phyloP scores from a whole-genome alignment of 2,113 vertebrate genomes.

The Craseonycteris thonglongyai region DNA sequence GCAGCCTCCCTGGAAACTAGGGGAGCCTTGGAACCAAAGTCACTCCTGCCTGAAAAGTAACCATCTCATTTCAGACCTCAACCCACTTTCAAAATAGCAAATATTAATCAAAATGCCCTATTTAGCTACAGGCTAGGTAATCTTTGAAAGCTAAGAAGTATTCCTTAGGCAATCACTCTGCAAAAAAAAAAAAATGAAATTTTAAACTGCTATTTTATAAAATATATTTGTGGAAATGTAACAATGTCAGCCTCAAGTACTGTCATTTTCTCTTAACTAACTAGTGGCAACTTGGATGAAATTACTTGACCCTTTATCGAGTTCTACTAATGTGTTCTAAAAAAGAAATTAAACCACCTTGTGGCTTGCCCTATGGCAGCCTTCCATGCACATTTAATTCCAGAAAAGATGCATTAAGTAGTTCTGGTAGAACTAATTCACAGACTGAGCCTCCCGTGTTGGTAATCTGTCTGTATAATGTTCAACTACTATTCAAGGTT shows the following conservation, averaged over 20 bases:
- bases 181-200: slow-evolving; percentile 79
- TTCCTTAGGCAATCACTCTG: slow-evolving; percentile 72
- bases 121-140: slow-evolving; percentile 77
- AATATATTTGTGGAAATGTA: slow-evolving; percentile 75
- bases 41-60: slow-evolving; percentile 88
- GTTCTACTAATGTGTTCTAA: slow-evolving; percentile 90
- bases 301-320: slow-evolving; percentile 92
- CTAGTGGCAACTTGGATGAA: slow-evolving; percentile 89
- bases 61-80: slow-evolving; percentile 92
- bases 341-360: slow-evolving; percentile 87
- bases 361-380: slow-evolving; percentile 80
- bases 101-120: slow-evolving; percentile 85
- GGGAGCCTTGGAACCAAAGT: slow-evolving; percentile 83
- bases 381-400: slow-evolving; percentile 86
- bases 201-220: slow-evolving; percentile 76
- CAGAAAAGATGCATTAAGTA: slow-evolving; percentile 88
- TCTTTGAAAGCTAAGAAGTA: slow-evolving; percentile 72
- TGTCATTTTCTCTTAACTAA: slow-evolving; percentile 86
- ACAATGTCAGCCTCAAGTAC: slow-evolving; percentile 75
- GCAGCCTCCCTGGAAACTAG: slow-evolving; percentile 83
- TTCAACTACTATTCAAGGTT: slow-evolving; percentile 25
- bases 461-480: slow-evolving; percentile 73
- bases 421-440: slow-evolving; percentile 83
- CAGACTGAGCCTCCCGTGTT: slow-evolving; percentile 65
- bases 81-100: slow-evolving; percentile 82